Evolutionary conservation across 2,888 invertebrate genomes (phyloP).

Genomic region (Exocentrus adspersus): DNA sequence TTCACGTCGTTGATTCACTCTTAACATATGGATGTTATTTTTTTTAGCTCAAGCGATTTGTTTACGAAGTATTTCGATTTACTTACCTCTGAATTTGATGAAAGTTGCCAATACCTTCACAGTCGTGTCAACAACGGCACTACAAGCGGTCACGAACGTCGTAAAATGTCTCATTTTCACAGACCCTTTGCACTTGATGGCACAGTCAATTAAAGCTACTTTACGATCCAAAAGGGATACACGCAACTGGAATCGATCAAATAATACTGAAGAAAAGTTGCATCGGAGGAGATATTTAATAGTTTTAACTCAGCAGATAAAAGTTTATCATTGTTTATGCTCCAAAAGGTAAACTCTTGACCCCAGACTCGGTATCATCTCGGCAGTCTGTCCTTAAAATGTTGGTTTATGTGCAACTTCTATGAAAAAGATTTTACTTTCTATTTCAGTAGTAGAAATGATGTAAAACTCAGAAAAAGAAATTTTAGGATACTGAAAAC

Average conservation of each 20-base stretch:
- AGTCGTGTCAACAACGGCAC: conserved; percentile 31
- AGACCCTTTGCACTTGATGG: neutral
- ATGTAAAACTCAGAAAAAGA: no score
- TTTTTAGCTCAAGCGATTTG: no score
- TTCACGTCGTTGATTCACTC: no score
- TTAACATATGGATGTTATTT: no score
- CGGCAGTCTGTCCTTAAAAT: neutral
- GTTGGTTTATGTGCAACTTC: neutral
- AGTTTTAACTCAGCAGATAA: neutral
- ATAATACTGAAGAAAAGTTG: neutral
- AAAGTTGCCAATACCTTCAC: conserved; percentile 30
- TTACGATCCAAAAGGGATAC: neutral
- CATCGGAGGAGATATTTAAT: neutral
- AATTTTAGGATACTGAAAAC: no score
- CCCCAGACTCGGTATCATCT: neutral
- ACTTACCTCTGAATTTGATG: conserved; percentile 36
- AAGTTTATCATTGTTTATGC: conserved; percentile 6
- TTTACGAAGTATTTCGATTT: no score
- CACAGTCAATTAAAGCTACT: neutral
- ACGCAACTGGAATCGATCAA: neutral
- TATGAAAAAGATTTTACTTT: no score
- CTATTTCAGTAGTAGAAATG: no score
- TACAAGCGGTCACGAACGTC: conserved; percentile 16
- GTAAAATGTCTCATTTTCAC: conserved; percentile 19
- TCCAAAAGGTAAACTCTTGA: neutral